Conservation (phyloP, 2,888 invertebrate species). For the Aethes cnicana region DNA sequence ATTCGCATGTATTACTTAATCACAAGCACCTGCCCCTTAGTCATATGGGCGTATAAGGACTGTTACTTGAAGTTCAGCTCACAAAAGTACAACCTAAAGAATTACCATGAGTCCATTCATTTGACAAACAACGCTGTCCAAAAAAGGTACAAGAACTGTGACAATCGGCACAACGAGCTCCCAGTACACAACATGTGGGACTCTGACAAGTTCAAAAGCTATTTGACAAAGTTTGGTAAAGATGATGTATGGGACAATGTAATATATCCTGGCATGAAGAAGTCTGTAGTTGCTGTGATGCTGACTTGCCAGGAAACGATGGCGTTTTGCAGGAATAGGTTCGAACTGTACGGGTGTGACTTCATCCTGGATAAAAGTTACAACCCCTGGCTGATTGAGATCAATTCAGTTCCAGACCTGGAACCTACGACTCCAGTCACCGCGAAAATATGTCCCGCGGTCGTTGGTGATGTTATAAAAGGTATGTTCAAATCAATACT, state of each 20-base stretch:
- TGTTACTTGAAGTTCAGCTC: conserved; percentile 94
- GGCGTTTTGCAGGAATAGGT: conserved; percentile 86
- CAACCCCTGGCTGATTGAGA: conserved; percentile 95
- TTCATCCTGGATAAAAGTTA: conserved; percentile 94
- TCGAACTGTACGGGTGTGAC: conserved; percentile 96
- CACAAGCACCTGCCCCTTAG: conserved; percentile 88
- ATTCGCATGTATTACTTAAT: conserved; percentile 95
- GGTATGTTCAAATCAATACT: no score
- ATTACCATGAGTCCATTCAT: conserved; percentile 93
- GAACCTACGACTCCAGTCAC: conserved; percentile 91
- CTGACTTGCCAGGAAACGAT: conserved; percentile 89
- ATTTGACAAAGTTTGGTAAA: conserved; percentile 80
- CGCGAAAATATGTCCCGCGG: conserved; percentile 89
- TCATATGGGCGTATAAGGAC: conserved; percentile 93
- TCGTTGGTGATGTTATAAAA: conserved; percentile 93
- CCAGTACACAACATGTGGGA: conserved; percentile 94
- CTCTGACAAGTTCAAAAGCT: conserved; percentile 86
- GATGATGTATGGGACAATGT: conserved; percentile 86
- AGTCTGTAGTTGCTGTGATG: conserved; percentile 90
- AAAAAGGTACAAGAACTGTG: conserved; percentile 84
- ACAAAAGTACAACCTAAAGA: conserved; percentile 88
- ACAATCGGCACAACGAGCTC: conserved; percentile 81
- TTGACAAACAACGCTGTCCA: conserved; percentile 94
- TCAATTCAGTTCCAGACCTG: conserved; percentile 94
- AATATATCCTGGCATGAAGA: conserved; percentile 93